phyloP scores from a whole-genome alignment of 1,140 invertebrate species.

The Solenopsis fugax region DNA sequence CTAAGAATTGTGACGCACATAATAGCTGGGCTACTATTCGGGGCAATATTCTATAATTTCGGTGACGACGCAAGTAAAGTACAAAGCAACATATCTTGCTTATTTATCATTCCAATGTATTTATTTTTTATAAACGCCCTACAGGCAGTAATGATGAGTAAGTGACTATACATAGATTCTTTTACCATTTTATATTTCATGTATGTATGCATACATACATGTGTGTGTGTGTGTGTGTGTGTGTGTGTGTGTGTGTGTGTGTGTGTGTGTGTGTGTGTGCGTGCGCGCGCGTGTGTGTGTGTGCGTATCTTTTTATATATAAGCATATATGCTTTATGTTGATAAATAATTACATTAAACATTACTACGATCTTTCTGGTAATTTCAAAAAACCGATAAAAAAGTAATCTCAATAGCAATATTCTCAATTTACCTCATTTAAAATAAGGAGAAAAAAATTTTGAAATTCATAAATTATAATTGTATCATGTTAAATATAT shows the following conservation, averaged over 20 bases:
- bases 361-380: too few relatives aligned
- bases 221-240: too few relatives aligned
- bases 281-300: too few relatives aligned
- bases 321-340: not conserved
- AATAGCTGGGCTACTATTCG: slow-evolving; percentile 92
- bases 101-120: slow-evolving; percentile 95
- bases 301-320: too few relatives aligned
- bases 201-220: too few relatives aligned
- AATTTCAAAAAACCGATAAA: too few relatives aligned
- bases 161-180: slow-evolving; percentile 82
- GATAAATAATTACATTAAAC: too few relatives aligned
- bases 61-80: slow-evolving; percentile 92
- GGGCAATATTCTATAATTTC: slow-evolving; percentile 93
- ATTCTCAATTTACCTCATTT: too few relatives aligned
- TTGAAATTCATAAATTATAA: slow-evolving; percentile 6
- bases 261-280: too few relatives aligned
- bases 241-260: too few relatives aligned
- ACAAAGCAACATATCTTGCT: slow-evolving; percentile 92
- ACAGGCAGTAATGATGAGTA: slow-evolving; percentile 96
- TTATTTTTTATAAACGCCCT: slow-evolving; percentile 95
- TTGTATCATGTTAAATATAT: not conserved
- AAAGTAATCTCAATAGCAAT: too few relatives aligned
- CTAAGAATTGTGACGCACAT: slow-evolving; percentile 91
- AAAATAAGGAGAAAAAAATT: too few relatives aligned
- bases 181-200: not conserved